These are phyloP conservation scores for Halyomorpha halys DNA, from an alignment of 1,140 invertebrate genomes.

Conservation along the genomic window DNA sequence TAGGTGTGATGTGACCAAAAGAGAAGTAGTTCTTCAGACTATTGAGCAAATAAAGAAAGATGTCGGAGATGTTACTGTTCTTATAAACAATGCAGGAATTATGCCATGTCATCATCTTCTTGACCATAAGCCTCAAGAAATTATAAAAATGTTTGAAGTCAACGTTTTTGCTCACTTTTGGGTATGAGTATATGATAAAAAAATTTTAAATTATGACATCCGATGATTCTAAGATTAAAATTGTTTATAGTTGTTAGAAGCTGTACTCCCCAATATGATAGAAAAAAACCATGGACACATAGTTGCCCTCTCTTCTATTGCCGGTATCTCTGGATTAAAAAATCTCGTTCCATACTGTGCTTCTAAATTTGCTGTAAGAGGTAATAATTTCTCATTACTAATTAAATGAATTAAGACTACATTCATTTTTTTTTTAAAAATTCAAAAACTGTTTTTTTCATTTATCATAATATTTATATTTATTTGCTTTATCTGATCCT, in stretches of 20 bases:
- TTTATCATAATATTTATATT: no score
- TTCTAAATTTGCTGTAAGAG: constrained; percentile 71
- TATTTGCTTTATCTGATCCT: no score
- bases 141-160: constrained; percentile 58
- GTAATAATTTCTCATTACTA: constrained; percentile 31
- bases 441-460: no score
- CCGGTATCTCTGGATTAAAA: constrained; percentile 57
- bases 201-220: no score
- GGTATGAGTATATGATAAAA: constrained; percentile 42
- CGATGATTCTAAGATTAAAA: no score
- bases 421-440: no score
- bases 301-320: constrained; percentile 72
- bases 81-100: constrained; percentile 83
- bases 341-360: constrained; percentile 76
- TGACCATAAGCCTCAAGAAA: constrained; percentile 51
- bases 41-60: constrained; percentile 47
- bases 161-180: constrained; percentile 74
- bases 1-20: constrained; percentile 57
- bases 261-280: constrained; percentile 72
- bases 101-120: constrained; percentile 66
- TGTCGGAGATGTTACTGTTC: constrained; percentile 57
- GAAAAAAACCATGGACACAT: constrained; percentile 67
- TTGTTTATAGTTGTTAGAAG: constrained; percentile 51
- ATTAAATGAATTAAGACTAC: no score
- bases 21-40: constrained; percentile 46